These are phyloP conservation scores for Caranx melampygus DNA, from an alignment of 2,113 vertebrate species.

Conservation along the genomic window DNA sequence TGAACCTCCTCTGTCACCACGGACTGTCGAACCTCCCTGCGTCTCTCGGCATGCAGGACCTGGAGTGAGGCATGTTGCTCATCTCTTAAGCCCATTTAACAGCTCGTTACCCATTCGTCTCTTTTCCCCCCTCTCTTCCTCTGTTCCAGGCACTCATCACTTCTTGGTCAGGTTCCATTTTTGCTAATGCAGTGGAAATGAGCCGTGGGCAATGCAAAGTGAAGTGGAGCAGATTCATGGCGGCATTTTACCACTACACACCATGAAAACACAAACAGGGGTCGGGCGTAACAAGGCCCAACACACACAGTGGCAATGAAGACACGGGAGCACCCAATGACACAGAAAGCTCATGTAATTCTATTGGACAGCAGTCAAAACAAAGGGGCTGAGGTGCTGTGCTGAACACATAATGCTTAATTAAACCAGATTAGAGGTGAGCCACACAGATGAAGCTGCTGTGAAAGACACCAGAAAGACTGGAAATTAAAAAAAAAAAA, in stretches of 20 bases:
- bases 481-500: not conserved
- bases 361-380: constrained; percentile 24
- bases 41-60: constrained; percentile 46
- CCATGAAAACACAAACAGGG: constrained; percentile 51
- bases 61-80: constrained; percentile 59
- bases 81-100: constrained; percentile 81
- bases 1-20: not conserved
- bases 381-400: not conserved
- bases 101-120: constrained; percentile 74
- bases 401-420: not conserved
- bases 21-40: not conserved
- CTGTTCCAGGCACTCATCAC: constrained; percentile 60
- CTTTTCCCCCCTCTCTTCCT: constrained; percentile 36
- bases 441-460: not conserved
- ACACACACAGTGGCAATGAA: constrained; percentile 4
- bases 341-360: constrained; percentile 37
- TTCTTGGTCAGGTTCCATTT: constrained; percentile 79
- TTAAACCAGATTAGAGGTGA: constrained; percentile 27
- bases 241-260: constrained; percentile 42
- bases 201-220: constrained; percentile 70
- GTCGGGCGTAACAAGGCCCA: constrained; percentile 1
- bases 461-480: not conserved
- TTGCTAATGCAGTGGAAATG: constrained; percentile 78
- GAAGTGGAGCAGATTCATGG: constrained; percentile 60
- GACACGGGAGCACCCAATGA: constrained; percentile 11